A percentile compares a stretch with the other conserved stretches of the same genome.
phyloP scores from a whole-genome alignment of 2,797 vertebrate species.

The Rhincodon typus region DNA sequence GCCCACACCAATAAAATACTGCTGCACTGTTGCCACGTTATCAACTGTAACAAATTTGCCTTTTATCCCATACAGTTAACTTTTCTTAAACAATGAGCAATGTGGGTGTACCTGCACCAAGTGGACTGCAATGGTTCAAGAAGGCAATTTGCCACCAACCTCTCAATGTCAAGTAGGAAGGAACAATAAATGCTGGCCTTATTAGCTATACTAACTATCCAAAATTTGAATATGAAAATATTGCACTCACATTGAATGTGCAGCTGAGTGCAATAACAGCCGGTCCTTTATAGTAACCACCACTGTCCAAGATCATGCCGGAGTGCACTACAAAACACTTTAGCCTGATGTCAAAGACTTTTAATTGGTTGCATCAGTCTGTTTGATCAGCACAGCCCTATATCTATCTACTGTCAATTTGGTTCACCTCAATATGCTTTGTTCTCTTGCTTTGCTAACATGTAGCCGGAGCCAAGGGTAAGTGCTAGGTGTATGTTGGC shows the following conservation, averaged over 20 bases:
- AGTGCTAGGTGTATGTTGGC: conserved; percentile 24
- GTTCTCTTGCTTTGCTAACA: conserved; percentile 35
- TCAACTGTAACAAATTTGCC: background rate
- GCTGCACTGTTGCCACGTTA: background rate
- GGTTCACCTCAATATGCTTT: conserved; percentile 36
- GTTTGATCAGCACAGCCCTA: background rate
- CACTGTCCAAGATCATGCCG: background rate
- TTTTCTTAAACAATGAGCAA: background rate
- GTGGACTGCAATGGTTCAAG: background rate
- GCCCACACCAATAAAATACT: background rate
- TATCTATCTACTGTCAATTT: background rate
- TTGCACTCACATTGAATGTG: background rate
- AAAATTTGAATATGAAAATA: background rate
- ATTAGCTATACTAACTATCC: background rate
- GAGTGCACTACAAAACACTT: background rate
- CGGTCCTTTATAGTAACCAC: background rate
- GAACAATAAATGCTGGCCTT: background rate
- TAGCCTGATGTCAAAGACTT: background rate
- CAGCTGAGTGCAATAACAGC: no score
- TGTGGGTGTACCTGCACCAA: background rate
- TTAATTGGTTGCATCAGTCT: background rate
- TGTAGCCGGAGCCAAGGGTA: conserved; percentile 33
- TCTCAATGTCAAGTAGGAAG: background rate
- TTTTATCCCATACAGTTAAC: no score
- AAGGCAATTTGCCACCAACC: background rate